Conservation (phyloP, 2,888 invertebrate genomes). For the Osmoderma eremita region DNA sequence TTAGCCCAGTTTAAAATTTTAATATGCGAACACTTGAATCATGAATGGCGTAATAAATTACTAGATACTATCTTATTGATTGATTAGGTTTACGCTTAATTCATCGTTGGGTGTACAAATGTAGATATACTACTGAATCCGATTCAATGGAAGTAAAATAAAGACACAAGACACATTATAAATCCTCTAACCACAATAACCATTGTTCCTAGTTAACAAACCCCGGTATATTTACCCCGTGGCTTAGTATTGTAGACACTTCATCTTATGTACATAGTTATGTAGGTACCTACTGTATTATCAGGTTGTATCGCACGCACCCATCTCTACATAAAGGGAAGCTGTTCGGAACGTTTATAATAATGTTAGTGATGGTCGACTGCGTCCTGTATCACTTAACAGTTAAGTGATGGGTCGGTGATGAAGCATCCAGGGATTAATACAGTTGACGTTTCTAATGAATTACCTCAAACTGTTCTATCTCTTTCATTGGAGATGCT, state of each 20-base stretch:
- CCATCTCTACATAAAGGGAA: conserved; percentile 32
- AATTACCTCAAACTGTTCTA: conserved; percentile 25
- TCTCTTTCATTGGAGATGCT: conserved; percentile 14
- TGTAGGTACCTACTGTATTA: conserved; percentile 22
- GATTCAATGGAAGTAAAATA: not conserved
- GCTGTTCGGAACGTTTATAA: conserved; percentile 37
- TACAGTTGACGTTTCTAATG: conserved; percentile 32
- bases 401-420: conserved; percentile 32
- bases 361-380: conserved; percentile 38
- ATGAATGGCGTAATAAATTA: no score
- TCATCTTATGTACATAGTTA: conserved; percentile 20
- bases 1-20: no score
- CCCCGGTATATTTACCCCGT: conserved; percentile 9
- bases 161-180: conserved; percentile 1
- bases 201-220: conserved; percentile 24
- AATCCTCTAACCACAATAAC: conserved; percentile 23
- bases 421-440: conserved; percentile 35
- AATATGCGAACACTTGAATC: no score
- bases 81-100: no score
- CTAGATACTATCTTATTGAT: no score
- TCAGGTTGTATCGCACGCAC: conserved; percentile 21
- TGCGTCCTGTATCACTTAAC: conserved; percentile 37
- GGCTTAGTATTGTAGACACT: conserved; percentile 14
- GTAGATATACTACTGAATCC: not conserved
- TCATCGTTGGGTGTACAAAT: no score